Conservation (phyloP, 2,888 invertebrate species). For the Eurytoma adleriae region DNA sequence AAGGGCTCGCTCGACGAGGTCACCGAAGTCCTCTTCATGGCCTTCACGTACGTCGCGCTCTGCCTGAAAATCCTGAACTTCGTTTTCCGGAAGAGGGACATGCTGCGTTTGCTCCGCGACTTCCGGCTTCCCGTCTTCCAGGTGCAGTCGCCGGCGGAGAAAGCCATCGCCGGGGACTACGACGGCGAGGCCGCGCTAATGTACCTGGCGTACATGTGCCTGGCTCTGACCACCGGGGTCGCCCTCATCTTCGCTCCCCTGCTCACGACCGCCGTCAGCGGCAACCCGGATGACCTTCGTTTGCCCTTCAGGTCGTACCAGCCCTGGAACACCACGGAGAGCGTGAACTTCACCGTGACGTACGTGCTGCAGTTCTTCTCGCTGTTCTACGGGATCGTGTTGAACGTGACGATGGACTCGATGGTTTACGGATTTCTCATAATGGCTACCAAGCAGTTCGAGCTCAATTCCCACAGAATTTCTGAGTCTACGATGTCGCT, state of each 20-base stretch:
- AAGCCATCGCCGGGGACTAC: too few species aligned
- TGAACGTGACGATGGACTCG: slow-evolving; percentile 53
- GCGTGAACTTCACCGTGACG: slow-evolving; percentile 12
- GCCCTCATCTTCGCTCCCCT: neutral
- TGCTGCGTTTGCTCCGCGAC: slow-evolving; percentile 15
- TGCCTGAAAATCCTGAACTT: slow-evolving; percentile 35
- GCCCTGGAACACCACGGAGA: slow-evolving; percentile 28
- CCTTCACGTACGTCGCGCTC: slow-evolving; percentile 11
- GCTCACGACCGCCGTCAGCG: slow-evolving; percentile 22
- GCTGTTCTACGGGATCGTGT: slow-evolving; percentile 28
- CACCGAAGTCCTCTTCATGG: slow-evolving; percentile 25
- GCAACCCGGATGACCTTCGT: neutral
- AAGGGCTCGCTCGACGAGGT: slow-evolving; percentile 1
- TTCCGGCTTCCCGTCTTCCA: neutral
- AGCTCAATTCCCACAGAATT: slow-evolving; percentile 33
- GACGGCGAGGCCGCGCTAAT: neutral
- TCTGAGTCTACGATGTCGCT: slow-evolving; percentile 1
- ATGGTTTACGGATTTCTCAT: slow-evolving; percentile 51
- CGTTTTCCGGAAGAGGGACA: neutral
- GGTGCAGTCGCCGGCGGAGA: too few species aligned
- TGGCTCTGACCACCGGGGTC: slow-evolving; percentile 38
- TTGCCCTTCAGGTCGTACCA: slow-evolving; percentile 49
- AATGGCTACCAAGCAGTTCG: slow-evolving; percentile 36
- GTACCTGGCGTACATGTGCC: slow-evolving; percentile 14
- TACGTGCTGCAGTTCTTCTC: slow-evolving; percentile 33